Percentiles rank a stretch among this genome's conserved stretches.
Conservation (phyloP, 1,140 invertebrate genomes). For the Apis dorsata region DNA sequence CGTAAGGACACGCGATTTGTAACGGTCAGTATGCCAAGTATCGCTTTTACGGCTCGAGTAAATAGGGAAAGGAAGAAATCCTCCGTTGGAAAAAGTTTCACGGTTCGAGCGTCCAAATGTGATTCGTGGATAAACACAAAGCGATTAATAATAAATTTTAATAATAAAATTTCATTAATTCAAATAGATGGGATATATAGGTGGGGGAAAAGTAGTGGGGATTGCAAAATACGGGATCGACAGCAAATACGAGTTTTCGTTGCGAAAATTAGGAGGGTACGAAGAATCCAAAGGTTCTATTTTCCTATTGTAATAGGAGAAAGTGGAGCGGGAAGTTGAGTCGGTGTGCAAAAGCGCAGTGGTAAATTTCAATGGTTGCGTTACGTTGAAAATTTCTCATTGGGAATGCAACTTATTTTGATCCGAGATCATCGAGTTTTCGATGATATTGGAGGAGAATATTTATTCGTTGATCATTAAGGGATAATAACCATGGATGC, state of each 20-base stretch:
- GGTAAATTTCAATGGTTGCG: conserved; percentile 37
- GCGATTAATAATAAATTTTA: not conserved
- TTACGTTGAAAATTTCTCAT: conserved; percentile 40
- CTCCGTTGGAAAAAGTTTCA: not conserved
- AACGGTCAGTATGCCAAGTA: conserved; percentile 52
- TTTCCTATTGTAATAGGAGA: conserved; percentile 64
- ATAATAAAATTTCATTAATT: not conserved
- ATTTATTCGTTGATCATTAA: too few species aligned
- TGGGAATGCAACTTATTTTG: conserved; percentile 1
- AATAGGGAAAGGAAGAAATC: conserved; percentile 34
- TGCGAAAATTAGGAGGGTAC: conserved; percentile 64
- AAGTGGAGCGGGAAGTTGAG: conserved; percentile 63
- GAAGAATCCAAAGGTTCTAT: conserved; percentile 59
- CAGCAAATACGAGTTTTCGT: conserved; percentile 51
- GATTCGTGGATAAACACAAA: not conserved
- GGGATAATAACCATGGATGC: not conserved
- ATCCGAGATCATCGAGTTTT: not conserved
- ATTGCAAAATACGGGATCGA: conserved; percentile 27
- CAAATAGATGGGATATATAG: conserved; percentile 16
- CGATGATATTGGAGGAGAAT: not conserved
- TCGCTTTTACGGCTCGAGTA: conserved; percentile 8
- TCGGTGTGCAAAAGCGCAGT: conserved; percentile 57
- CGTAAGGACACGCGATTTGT: conserved; percentile 63
- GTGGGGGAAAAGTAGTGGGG: not conserved
- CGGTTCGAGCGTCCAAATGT: not conserved